Evolutionary conservation across 2,113 vertebrate species (phyloP), one percentile per base, ranked within the genome.

Genomic region (Boleophthalmus pectinirostris): DNA sequence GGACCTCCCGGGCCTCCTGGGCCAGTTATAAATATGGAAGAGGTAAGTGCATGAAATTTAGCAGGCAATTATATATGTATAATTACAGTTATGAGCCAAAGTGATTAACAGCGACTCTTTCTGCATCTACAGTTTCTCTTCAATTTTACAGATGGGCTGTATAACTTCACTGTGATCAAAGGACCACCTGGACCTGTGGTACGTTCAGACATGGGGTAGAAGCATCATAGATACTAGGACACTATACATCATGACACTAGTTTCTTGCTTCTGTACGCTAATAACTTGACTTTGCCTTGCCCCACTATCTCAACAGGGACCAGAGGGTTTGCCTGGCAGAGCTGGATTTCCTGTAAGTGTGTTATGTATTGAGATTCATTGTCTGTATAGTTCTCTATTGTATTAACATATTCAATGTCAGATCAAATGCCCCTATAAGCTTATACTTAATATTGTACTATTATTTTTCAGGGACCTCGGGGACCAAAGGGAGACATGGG

Each of bases 401-500:
- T 0, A 56, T 23, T 2, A 9, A 21, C 3, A 21, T 9, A 21
- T 21, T 21, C 18, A 21, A 23, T 23, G n/a, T 56, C n/a, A 21
- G 53, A 56, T 21, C 8, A 43, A 43, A 43, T 43, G 38, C 38
- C 9, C 6, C 38, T 38, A 38, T 29, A 29, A 29, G 29, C 29
- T 29, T 29, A 29, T 38, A 38, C 38, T 24, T 58, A 14, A 58
- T 24, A 24, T 14, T 25, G 9, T 35, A 20, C 47, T 0, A 35
- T 77, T 9, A 14, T 0, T 72, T 3, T 14, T 3, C 69, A 98
- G 97, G 97, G 97, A 11, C 96, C 95, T 10, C 91, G 61, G 68
- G 96, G 97, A 93, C 96, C 93, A 0, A 97, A 97, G 78, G 97
- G 97, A 78, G 94, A 96, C 70, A 68, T 72, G 1, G 97, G 97